Percentiles rank a stretch among this genome's conserved stretches.
These are phyloP conservation scores for Erebia ligea DNA, from an alignment of 2,888 invertebrate genomes.

Conservation along the genomic window DNA sequence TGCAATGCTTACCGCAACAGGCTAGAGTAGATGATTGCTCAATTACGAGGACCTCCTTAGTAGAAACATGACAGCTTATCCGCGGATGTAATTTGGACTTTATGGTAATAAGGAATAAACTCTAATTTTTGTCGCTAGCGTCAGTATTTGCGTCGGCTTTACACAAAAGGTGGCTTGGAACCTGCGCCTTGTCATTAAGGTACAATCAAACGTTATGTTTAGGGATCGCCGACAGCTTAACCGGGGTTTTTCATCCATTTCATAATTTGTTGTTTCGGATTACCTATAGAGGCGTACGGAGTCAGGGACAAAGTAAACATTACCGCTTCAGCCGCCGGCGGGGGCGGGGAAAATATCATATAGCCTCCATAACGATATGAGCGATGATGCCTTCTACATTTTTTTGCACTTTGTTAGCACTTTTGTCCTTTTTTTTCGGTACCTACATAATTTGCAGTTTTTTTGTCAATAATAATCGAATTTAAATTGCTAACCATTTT, in stretches of 20 bases:
- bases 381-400: constrained; percentile 38
- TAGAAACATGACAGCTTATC: constrained; percentile 67
- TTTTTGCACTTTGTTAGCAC: constrained; percentile 43
- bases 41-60: constrained; percentile 83
- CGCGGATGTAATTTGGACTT: constrained; percentile 64
- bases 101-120: constrained; percentile 62
- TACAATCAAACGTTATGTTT: constrained; percentile 82
- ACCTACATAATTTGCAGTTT: constrained; percentile 3
- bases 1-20: constrained; percentile 78
- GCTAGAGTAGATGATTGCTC: constrained; percentile 82
- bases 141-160: constrained; percentile 73
- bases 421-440: constrained; percentile 26
- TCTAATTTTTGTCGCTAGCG: constrained; percentile 61
- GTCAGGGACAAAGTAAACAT: constrained; percentile 80
- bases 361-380: constrained; percentile 36
- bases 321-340: constrained; percentile 53
- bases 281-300: constrained; percentile 65
- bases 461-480: constrained; percentile 1
- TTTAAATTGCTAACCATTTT: constrained; percentile 9
- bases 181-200: constrained; percentile 82
- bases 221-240: constrained; percentile 82
- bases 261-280: constrained; percentile 82
- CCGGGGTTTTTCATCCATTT: constrained; percentile 79
- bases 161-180: constrained; percentile 74
- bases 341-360: constrained; percentile 31